A percentile compares a stretch with the other conserved stretches of the same genome.
Conservation (phyloP, 1,140 invertebrate species). For the Drosophila pandora region DNA sequence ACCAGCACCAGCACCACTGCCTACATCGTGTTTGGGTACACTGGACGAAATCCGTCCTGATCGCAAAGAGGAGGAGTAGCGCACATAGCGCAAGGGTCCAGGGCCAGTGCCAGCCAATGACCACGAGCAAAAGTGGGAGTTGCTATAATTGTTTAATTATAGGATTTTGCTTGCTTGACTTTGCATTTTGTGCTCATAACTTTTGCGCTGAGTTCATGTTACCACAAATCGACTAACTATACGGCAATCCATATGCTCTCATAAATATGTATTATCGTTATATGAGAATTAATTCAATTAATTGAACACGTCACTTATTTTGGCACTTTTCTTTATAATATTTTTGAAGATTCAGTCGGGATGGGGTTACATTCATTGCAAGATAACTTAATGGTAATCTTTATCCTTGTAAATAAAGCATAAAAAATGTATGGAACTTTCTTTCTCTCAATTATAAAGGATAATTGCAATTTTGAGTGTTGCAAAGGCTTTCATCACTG, state of each 20-base stretch:
- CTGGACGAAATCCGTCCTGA: constrained; percentile 61
- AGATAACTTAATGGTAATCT: background rate
- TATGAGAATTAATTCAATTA: background rate
- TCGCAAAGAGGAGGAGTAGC: constrained; percentile 83
- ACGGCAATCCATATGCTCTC: constrained; percentile 3
- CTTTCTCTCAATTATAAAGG: too few species aligned
- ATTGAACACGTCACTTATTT: constrained; percentile 8
- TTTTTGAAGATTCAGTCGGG: background rate
- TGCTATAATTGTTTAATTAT: constrained; percentile 84
- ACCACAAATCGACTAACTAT: constrained; percentile 46
- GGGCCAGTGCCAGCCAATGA: constrained; percentile 53
- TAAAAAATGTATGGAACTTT: too few species aligned
- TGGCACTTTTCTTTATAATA: background rate
- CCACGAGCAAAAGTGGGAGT: constrained; percentile 83
- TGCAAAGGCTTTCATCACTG: too few species aligned
- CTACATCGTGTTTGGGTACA: constrained; percentile 36
- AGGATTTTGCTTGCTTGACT: constrained; percentile 83
- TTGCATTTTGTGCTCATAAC: constrained; percentile 82
- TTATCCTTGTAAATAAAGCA: too few species aligned
- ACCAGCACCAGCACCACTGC: constrained; percentile 11
- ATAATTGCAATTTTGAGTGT: too few species aligned
- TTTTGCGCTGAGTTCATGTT: constrained; percentile 74
- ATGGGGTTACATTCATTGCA: background rate
- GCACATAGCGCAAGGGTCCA: constrained; percentile 80
- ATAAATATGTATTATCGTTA: constrained; percentile 1